Conservation (phyloP, 2,113 vertebrate genomes). For the Pagrus major region DNA sequence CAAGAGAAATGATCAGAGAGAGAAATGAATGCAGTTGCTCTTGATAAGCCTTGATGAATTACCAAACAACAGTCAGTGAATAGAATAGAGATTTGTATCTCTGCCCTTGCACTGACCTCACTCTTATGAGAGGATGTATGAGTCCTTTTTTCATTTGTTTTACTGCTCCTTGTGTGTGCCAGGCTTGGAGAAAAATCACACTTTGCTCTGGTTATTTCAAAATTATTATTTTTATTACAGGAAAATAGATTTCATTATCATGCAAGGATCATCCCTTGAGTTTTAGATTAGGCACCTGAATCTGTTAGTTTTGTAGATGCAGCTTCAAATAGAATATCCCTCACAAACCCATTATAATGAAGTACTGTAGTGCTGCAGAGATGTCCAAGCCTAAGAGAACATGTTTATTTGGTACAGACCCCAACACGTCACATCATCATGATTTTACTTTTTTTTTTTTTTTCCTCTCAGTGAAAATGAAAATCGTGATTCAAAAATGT, state of each 20-base stretch:
- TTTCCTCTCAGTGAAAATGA: too few species aligned
- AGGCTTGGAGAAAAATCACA: background rate
- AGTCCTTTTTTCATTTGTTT: constrained; percentile 29
- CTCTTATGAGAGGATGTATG: background rate
- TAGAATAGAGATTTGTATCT: constrained; percentile 4
- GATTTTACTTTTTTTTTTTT: too few species aligned
- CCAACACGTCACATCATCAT: too few species aligned
- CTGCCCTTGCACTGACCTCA: constrained; percentile 34
- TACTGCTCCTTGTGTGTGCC: background rate
- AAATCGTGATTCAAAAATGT: too few species aligned
- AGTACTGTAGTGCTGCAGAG: too few species aligned
- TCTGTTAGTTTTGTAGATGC: constrained; percentile 1
- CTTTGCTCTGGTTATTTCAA: background rate
- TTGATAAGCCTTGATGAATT: constrained; percentile 30
- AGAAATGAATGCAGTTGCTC: constrained; percentile 15
- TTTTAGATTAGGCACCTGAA: background rate
- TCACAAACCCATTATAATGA: background rate
- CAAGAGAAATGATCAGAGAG: constrained; percentile 15
- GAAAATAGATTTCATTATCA: background rate
- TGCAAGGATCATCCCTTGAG: background rate
- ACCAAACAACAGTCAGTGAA: constrained; percentile 8
- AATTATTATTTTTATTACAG: too few species aligned
- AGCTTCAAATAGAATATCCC: background rate
- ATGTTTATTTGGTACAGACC: too few species aligned
- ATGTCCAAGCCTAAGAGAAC: too few species aligned